Evolutionary conservation across 2,797 vertebrate species (phyloP), one percentile per base, ranked within the genome.

Genomic region (Menidia menidia): DNA sequence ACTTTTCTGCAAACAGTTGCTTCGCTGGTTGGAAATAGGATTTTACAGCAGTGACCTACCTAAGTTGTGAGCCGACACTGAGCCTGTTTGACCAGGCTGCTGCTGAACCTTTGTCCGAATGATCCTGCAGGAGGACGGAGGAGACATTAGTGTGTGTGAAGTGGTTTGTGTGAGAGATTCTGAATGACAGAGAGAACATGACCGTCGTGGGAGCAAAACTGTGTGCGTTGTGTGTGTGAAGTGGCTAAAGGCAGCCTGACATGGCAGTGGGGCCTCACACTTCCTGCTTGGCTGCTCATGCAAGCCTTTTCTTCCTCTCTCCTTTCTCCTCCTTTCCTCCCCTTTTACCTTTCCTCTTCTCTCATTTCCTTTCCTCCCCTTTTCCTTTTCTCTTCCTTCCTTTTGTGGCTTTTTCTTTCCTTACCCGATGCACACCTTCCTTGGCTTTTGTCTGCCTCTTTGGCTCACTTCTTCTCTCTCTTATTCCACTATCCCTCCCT

Each of bases 31-130:
- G 25, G 52, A 79, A 77, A 68, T 74, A 60, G 79, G 76, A 78
- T 80, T 74, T 68, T 10, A 32, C 1, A 39, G 60, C 59, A 45
- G 80, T 19, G 25, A 86, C 95, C 95, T 94, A 98, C 97, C 98
- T 95, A 98, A 95, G 89, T 94, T 97, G 93, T 99, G 98, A 84
- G 95, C 96, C 78, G 96, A 96, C 89, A 96, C 94, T 47, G 95
- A 95, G 85, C 97, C 97, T 42, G 97, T 95, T 92, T 98, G 98
- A 83, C 97, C 97, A 47, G 97, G 96, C 16, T 95, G 97, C 86
- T 98, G 96, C 89, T 99, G 98, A 80, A 99, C 98, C 93, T 98
- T 99, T 69, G 98, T 99, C 92, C 97, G 94, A 89, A 98, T 99
- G 92, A 99, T 99, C 96, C 98, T 99, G 92, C 51, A 83, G 64